These are phyloP conservation scores for Notoglanidium macrostoma DNA, from an alignment of 2,797 vertebrate genomes.

Conservation along the genomic window DNA sequence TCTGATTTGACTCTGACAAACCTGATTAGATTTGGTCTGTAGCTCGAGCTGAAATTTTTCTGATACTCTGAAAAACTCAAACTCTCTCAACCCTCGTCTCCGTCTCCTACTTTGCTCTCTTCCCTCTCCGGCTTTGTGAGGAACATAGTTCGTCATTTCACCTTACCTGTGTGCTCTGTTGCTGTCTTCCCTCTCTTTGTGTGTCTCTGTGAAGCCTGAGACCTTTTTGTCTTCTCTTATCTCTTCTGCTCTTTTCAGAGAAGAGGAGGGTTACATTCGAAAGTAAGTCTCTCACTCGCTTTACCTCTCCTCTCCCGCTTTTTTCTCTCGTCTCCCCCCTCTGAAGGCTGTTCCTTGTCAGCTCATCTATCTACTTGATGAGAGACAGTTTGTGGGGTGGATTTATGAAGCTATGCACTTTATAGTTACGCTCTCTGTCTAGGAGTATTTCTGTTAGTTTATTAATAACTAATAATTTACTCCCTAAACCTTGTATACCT, in stretches of 20 bases:
- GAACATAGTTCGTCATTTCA: slow-evolving; percentile 55
- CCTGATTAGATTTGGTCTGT: neutral
- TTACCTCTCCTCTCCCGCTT: slow-evolving; percentile 42
- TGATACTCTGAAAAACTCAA: neutral
- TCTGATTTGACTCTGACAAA: neutral
- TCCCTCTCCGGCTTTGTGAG: slow-evolving; percentile 63
- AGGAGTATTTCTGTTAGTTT: neutral
- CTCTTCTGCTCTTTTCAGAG: slow-evolving; percentile 74
- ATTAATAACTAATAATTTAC: neutral
- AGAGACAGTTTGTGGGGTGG: slow-evolving; percentile 38
- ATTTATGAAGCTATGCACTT: slow-evolving; percentile 52
- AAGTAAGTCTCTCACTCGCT: slow-evolving; percentile 75
- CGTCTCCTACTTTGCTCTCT: slow-evolving; percentile 38
- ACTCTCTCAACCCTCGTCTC: slow-evolving; percentile 31
- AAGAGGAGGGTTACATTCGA: slow-evolving; percentile 84
- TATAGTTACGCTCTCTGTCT: neutral
- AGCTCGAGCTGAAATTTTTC: neutral
- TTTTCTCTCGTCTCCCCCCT: neutral
- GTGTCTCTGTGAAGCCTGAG: slow-evolving; percentile 44
- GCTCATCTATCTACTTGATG: slow-evolving; percentile 22
- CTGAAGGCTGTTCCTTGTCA: slow-evolving; percentile 24
- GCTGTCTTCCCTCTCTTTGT: slow-evolving; percentile 66
- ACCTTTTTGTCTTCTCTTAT: slow-evolving; percentile 42
- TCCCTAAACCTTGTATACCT: neutral
- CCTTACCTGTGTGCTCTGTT: slow-evolving; percentile 56